A percentile compares a stretch with the other conserved stretches of the same genome.
These are phyloP conservation scores for Saxidomus purpurata DNA, from an alignment of 1,140 invertebrate genomes.

Conservation along the genomic window DNA sequence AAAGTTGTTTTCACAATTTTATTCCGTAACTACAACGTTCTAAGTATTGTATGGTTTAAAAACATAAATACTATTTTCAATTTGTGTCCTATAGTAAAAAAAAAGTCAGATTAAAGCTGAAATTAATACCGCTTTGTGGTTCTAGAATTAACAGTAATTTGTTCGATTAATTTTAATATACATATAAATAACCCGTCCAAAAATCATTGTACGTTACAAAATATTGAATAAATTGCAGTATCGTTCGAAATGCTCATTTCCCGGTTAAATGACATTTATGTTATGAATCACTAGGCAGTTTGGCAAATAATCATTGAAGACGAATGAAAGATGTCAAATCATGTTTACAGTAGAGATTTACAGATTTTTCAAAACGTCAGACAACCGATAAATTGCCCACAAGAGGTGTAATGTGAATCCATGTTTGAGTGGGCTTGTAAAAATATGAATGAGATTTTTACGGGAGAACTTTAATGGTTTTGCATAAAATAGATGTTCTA, in stretches of 20 bases:
- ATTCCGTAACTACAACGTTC: too few species aligned
- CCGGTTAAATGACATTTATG: not conserved
- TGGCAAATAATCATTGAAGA: constrained; percentile 9
- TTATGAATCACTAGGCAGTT: not conserved
- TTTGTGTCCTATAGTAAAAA: too few species aligned
- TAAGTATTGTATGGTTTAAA: too few species aligned
- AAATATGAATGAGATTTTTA: not conserved
- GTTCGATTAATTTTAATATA: too few species aligned
- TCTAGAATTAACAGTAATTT: too few species aligned
- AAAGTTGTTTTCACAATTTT: too few species aligned
- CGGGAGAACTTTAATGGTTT: not conserved
- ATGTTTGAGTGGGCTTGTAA: constrained; percentile 4
- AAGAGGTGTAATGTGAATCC: not conserved
- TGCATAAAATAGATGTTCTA: not conserved
- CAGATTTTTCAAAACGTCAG: constrained; percentile 4
- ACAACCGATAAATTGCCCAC: constrained; percentile 7
- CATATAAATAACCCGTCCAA: too few species aligned
- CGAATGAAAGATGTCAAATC: constrained; percentile 1
- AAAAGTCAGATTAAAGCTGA: too few species aligned
- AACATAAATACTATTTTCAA: too few species aligned
- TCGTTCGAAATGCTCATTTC: not conserved
- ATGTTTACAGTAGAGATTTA: not conserved
- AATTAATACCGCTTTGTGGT: too few species aligned
- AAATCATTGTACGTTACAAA: too few species aligned
- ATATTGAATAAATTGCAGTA: too few species aligned